Evolutionary conservation across 2,888 invertebrate genomes (phyloP).

Genomic region (Chloroclysta siterata): DNA sequence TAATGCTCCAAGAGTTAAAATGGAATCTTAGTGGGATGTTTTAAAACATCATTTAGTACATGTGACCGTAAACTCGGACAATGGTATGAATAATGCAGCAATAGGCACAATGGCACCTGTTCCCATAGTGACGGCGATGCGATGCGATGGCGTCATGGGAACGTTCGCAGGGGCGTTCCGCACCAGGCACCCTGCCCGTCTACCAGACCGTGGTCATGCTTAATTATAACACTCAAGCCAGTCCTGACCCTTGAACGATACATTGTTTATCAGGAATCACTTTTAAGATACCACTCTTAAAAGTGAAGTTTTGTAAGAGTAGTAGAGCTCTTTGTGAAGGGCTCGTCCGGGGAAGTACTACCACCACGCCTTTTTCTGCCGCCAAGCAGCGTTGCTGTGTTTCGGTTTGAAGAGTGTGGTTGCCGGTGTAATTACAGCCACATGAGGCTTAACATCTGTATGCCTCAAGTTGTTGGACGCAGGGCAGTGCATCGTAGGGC

Average conservation of each 20-base stretch:
- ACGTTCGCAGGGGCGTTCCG: constrained; percentile 67
- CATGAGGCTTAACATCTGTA: too few relatives aligned
- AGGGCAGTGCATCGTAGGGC: too few relatives aligned
- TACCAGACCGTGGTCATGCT: constrained; percentile 6
- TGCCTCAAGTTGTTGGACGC: too few relatives aligned
- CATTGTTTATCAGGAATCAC: background rate
- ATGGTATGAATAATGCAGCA: constrained; percentile 67
- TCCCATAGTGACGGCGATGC: constrained; percentile 27
- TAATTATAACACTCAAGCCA: constrained; percentile 9
- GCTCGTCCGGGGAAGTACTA: too few relatives aligned
- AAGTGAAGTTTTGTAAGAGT: too few relatives aligned
- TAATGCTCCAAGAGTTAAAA: too few relatives aligned
- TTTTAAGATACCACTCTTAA: too few relatives aligned
- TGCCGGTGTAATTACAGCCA: too few relatives aligned
- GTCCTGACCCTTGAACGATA: background rate
- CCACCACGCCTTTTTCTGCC: too few relatives aligned
- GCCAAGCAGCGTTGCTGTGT: too few relatives aligned
- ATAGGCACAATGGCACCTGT: constrained; percentile 65
- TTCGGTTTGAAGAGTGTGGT: too few relatives aligned
- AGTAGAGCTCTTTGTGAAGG: too few relatives aligned
- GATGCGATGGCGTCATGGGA: constrained; percentile 56
- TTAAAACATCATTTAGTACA: constrained; percentile 15
- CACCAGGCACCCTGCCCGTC: constrained; percentile 41
- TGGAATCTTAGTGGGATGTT: background rate
- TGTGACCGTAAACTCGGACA: constrained; percentile 50